phyloP scores from a whole-genome alignment of 2,797 vertebrate species.

The Bovichtus variegatus region DNA sequence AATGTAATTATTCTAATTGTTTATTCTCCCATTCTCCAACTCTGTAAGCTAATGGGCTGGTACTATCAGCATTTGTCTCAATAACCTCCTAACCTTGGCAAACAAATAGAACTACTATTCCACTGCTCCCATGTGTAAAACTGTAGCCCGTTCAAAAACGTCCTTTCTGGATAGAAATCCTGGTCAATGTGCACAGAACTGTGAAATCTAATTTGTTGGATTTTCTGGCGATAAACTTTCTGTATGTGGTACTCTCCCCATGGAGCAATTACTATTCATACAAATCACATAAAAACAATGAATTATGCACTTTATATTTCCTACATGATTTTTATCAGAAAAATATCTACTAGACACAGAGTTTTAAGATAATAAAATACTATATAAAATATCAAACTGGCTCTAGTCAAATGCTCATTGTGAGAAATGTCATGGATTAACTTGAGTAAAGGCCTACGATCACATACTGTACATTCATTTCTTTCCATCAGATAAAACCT shows the following conservation, averaged over 20 bases:
- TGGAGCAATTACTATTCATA: background rate
- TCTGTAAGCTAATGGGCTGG: conserved; percentile 64
- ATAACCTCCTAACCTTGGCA: conserved; percentile 25
- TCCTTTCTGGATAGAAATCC: background rate
- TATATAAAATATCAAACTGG: background rate
- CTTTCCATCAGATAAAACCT: conserved; percentile 16
- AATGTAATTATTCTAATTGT: conserved; percentile 81
- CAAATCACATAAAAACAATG: background rate
- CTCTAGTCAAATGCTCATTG: background rate
- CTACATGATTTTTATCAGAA: no score
- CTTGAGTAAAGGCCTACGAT: background rate
- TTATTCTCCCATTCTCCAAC: conserved; percentile 64
- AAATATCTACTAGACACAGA: background rate
- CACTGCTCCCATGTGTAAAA: background rate
- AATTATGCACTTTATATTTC: no score
- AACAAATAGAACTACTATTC: conserved; percentile 32
- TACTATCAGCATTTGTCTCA: conserved; percentile 61
- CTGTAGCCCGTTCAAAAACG: no score
- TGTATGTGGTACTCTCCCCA: background rate
- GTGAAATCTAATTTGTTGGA: background rate
- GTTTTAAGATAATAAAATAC: background rate
- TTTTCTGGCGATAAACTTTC: background rate
- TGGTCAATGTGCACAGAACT: background rate
- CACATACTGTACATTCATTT: no score
- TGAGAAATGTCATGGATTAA: background rate